These are phyloP conservation scores for Volucella bombylans DNA, from an alignment of 2,888 invertebrate genomes.

Conservation along the genomic window DNA sequence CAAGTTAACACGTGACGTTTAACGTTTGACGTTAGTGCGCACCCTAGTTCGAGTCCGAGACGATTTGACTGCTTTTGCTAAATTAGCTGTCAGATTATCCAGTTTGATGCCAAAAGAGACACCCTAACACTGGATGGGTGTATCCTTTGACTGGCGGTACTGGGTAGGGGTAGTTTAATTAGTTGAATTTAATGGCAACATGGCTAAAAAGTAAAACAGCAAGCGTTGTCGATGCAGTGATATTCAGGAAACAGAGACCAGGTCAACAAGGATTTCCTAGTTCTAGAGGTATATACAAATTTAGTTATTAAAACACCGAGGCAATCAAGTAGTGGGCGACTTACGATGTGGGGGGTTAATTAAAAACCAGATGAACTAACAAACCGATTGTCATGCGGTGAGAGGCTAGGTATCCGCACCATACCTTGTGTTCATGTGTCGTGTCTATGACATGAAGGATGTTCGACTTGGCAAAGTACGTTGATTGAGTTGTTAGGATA, in stretches of 20 bases:
- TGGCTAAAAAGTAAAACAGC: conserved; percentile 1
- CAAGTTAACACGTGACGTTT: conserved; percentile 20
- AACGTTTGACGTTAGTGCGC: too few relatives aligned
- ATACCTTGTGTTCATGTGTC: neutral
- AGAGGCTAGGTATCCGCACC: neutral
- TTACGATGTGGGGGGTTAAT: conserved; percentile 54
- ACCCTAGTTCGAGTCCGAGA: neutral
- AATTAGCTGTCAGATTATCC: conserved; percentile 62
- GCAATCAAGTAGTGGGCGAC: conserved; percentile 30
- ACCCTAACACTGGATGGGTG: conserved; percentile 31
- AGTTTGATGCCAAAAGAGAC: conserved; percentile 33
- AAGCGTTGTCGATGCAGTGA: neutral
- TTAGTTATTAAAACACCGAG: conserved; percentile 28
- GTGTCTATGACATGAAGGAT: conserved; percentile 5
- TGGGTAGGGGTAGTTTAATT: conserved; percentile 49
- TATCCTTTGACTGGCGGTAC: conserved; percentile 32
- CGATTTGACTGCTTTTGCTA: conserved; percentile 25
- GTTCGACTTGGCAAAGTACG: conserved; percentile 1
- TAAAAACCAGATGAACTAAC: conserved; percentile 45
- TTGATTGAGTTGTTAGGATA: conserved; percentile 36
- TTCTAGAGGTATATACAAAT: conserved; percentile 33
- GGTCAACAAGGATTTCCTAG: conserved; percentile 49
- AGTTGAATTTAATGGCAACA: conserved; percentile 30
- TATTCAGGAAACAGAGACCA: neutral
- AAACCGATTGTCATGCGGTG: conserved; percentile 17